Evolutionary conservation across 2,797 vertebrate genomes (phyloP).

Genomic region (Melanotaenia trifasciata): DNA sequence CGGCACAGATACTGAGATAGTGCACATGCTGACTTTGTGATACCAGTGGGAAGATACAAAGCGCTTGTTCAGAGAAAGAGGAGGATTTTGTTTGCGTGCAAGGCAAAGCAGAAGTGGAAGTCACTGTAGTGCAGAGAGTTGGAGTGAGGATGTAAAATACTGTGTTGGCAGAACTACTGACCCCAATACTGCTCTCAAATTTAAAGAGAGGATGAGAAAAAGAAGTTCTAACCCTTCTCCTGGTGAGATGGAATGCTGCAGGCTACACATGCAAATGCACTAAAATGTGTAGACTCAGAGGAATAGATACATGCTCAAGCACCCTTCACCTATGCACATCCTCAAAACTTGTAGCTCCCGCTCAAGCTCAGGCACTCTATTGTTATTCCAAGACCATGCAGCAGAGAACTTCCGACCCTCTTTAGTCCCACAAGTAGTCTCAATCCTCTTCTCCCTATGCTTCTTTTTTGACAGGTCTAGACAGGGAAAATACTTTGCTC

Average conservation of each 20-base stretch:
- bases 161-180: constrained; percentile 75
- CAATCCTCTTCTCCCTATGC: constrained; percentile 35
- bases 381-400: constrained; percentile 31
- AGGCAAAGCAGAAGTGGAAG: constrained; percentile 61
- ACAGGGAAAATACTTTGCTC: constrained; percentile 47
- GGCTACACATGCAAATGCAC: constrained; percentile 42
- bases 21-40: constrained; percentile 69
- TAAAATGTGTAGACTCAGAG: constrained; percentile 25
- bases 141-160: constrained; percentile 63
- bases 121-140: constrained; percentile 59
- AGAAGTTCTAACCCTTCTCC: constrained; percentile 32
- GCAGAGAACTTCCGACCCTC: constrained; percentile 43
- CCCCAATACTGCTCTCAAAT: constrained; percentile 71
- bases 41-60: constrained; percentile 61
- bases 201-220: constrained; percentile 23
- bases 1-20: constrained; percentile 66
- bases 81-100: constrained; percentile 65
- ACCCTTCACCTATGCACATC: constrained; percentile 21
- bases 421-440: constrained; percentile 54
- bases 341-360: constrained; percentile 12
- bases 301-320: constrained; percentile 33
- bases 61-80: constrained; percentile 70
- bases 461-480: constrained; percentile 57
- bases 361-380: constrained; percentile 13
- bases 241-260: constrained; percentile 40